A percentile compares a stretch with the other conserved stretches of the same genome.
phyloP scores from a whole-genome alignment of 2,797 vertebrate genomes.

The Holocentrus rufus region DNA sequence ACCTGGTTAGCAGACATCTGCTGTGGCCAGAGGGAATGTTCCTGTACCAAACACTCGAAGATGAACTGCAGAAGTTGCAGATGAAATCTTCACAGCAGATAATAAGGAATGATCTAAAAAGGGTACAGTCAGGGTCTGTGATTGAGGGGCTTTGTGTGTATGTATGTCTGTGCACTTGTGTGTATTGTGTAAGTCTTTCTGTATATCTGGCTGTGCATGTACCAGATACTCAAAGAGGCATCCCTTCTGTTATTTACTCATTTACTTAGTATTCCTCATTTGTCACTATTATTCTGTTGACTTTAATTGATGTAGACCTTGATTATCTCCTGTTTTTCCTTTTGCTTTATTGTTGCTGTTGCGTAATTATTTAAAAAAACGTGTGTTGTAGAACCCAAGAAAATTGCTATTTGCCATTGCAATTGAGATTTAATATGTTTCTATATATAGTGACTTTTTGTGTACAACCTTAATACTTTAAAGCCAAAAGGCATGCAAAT shows the following conservation, averaged over 20 bases:
- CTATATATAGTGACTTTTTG: neutral
- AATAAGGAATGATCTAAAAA: conserved; percentile 21
- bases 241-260: neutral
- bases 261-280: neutral
- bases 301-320: no score
- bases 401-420: neutral
- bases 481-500: conserved; percentile 21
- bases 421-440: conserved; percentile 6
- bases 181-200: neutral
- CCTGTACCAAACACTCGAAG: conserved; percentile 19
- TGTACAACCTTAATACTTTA: conserved; percentile 26
- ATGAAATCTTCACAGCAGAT: conserved; percentile 24
- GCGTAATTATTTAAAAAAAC: neutral
- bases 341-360: neutral
- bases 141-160: neutral
- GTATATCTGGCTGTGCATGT: neutral
- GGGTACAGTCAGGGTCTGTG: neutral
- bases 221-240: no score
- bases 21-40: conserved; percentile 47
- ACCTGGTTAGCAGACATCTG: conserved; percentile 72
- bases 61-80: conserved; percentile 15
- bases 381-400: neutral
- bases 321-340: no score
- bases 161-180: conserved; percentile 4
- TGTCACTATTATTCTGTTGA: neutral